Conservation (phyloP, 2,113 vertebrate genomes). For the Pelecanus crispus region DNA sequence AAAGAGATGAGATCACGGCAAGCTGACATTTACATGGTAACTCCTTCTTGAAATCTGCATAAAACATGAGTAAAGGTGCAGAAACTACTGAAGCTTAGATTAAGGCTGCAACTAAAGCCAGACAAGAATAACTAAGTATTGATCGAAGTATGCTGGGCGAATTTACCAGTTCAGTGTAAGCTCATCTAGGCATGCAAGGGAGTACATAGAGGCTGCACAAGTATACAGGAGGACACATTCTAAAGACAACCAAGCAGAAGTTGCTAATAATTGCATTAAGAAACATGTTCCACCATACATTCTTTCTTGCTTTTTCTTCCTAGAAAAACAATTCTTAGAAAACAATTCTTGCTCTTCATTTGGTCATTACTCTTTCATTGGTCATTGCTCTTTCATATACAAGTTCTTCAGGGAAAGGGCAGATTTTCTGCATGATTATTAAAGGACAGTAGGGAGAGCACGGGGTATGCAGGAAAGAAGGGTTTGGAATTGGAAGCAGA, state of each 20-base stretch:
- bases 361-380: too few relatives aligned
- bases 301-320: background rate
- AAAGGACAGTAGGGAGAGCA: background rate
- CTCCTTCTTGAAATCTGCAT: background rate
- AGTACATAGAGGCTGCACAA: background rate
- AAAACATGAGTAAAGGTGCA: background rate
- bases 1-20: background rate
- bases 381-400: too few relatives aligned
- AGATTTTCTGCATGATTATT: background rate
- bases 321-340: too few relatives aligned
- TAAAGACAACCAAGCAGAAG: background rate
- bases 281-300: background rate
- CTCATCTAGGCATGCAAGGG: background rate
- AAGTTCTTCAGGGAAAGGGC: background rate
- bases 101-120: background rate
- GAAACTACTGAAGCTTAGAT: background rate
- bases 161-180: background rate
- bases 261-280: background rate
- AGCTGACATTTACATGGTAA: background rate
- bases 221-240: background rate
- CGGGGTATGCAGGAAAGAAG: background rate
- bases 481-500: background rate
- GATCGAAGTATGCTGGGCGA: background rate
- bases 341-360: too few relatives aligned
- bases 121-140: background rate